Evolutionary conservation across 2,888 invertebrate genomes (phyloP).

Genomic region (Hartigia nigra): DNA sequence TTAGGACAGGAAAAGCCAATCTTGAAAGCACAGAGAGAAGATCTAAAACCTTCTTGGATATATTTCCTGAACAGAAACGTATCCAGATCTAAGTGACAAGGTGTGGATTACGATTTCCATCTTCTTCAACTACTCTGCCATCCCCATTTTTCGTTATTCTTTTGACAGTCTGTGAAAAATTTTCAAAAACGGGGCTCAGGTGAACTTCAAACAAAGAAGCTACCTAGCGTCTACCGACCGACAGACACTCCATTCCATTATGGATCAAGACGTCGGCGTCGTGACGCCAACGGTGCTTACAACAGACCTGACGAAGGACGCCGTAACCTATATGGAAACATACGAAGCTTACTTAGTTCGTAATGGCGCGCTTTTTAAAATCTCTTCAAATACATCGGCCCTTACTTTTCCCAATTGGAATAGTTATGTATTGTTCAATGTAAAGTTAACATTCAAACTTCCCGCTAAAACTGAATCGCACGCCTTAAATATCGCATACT

Average conservation of each 20-base stretch:
- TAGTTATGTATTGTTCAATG: no score
- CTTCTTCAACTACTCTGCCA: neutral
- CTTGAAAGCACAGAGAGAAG: neutral
- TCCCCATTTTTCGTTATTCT: neutral
- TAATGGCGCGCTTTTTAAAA: neutral
- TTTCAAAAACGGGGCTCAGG: neutral
- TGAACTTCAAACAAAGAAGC: neutral
- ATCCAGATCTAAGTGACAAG: neutral
- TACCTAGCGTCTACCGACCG: neutral
- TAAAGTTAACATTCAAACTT: neutral
- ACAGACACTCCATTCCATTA: neutral
- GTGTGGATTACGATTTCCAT: neutral
- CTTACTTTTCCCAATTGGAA: neutral
- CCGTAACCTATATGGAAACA: neutral
- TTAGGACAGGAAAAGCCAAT: conserved; percentile 8
- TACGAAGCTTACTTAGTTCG: neutral
- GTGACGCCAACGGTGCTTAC: neutral
- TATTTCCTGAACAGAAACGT: neutral
- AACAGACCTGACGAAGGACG: neutral
- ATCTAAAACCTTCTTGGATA: neutral
- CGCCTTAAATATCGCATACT: neutral
- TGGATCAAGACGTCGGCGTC: neutral
- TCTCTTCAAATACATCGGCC: neutral
- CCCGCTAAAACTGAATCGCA: neutral
- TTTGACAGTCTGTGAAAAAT: neutral